Percentiles rank a stretch among this genome's conserved stretches.
These are phyloP conservation scores for Macaria liturata DNA, from an alignment of 2,888 invertebrate species.

Conservation along the genomic window DNA sequence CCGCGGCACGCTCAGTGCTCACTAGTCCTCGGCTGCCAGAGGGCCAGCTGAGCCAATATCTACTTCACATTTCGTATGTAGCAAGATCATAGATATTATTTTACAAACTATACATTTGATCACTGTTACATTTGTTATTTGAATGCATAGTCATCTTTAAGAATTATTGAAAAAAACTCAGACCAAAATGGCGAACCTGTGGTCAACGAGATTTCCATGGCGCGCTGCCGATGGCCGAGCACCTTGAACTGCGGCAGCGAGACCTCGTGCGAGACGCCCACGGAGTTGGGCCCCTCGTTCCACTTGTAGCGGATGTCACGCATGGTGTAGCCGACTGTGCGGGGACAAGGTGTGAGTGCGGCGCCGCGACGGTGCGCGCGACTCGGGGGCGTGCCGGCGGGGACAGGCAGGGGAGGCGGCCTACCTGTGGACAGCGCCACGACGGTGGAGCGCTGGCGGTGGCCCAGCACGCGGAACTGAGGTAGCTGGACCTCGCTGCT, in stretches of 20 bases:
- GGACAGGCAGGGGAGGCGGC: slow-evolving; percentile 28
- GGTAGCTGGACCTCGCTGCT: slow-evolving; percentile 95
- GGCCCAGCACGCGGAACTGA: slow-evolving; percentile 96
- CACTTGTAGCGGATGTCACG: slow-evolving; percentile 97
- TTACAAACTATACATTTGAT: no score
- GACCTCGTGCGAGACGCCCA: slow-evolving; percentile 95
- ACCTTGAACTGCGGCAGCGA: slow-evolving; percentile 98
- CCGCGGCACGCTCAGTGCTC: slow-evolving; percentile 3
- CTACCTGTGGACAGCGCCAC: slow-evolving; percentile 96
- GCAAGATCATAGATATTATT: no score
- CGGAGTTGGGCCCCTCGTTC: slow-evolving; percentile 95
- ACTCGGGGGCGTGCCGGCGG: slow-evolving; percentile 11
- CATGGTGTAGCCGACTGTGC: slow-evolving; percentile 96
- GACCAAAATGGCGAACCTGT: slow-evolving; percentile 86
- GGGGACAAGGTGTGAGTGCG: slow-evolving; percentile 45
- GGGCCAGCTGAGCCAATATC: no score
- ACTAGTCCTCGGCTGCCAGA: neutral
- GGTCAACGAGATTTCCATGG: slow-evolving; percentile 96
- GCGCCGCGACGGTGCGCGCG: slow-evolving; percentile 39
- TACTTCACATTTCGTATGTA: no score
- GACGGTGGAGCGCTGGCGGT: slow-evolving; percentile 94
- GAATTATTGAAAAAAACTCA: no score
- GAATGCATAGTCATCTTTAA: no score
- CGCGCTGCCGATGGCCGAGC: slow-evolving; percentile 95
- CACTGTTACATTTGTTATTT: no score